phyloP scores from a whole-genome alignment of 2,797 vertebrate genomes.

The Enteromius thamalakanensis region DNA sequence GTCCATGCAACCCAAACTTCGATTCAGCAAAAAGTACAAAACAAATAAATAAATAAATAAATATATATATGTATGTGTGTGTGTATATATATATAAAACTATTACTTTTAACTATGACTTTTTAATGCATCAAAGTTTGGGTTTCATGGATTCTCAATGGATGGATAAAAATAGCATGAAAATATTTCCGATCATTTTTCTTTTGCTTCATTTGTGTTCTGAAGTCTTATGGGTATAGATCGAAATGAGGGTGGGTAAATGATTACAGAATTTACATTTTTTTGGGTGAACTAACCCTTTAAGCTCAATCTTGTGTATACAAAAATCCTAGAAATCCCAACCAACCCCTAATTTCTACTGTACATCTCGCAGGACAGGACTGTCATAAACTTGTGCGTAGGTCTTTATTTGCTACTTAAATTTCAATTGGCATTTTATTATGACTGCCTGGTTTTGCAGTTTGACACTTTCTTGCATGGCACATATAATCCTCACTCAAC shows the following conservation, averaged over 20 bases:
- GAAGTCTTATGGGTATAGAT: no score
- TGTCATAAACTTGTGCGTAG: not conserved
- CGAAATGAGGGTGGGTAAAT: not conserved
- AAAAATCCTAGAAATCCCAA: not conserved
- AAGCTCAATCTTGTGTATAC: not conserved
- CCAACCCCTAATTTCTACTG: not conserved
- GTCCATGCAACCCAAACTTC: no score
- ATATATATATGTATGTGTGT: no score
- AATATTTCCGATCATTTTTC: not conserved
- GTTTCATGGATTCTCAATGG: not conserved
- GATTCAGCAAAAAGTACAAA: not conserved
- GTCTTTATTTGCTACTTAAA: not conserved
- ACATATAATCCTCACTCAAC: not conserved
- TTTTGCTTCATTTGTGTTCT: not conserved
- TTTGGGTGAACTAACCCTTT: not conserved
- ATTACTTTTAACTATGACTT: not conserved
- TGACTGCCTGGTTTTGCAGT: not conserved
- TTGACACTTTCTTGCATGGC: not conserved
- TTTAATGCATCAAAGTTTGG: not conserved
- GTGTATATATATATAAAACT: no score
- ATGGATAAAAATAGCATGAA: not conserved
- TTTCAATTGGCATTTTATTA: not conserved
- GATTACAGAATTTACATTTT: not conserved
- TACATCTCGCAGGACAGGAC: not conserved
- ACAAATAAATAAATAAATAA: not conserved